A percentile compares a stretch with the other conserved stretches of the same genome.
phyloP scores from a whole-genome alignment of 1,140 invertebrate species.

The Drosophila erecta region DNA sequence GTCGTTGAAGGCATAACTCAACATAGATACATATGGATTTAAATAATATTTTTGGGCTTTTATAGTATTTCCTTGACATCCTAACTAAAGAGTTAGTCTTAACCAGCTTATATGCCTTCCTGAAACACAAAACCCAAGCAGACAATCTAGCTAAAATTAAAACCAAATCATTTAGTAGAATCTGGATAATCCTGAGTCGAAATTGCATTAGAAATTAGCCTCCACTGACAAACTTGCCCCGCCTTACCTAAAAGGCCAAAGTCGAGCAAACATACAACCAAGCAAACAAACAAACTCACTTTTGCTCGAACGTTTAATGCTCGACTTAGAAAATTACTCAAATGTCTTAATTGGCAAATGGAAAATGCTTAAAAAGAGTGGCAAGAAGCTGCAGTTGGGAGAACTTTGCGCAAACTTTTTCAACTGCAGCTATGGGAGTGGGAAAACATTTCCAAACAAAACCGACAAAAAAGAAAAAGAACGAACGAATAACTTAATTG shows the following conservation, averaged over 20 bases:
- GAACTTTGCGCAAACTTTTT: constrained; percentile 42
- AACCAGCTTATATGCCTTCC: too few species aligned
- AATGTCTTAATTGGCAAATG: constrained; percentile 65
- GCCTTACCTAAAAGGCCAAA: constrained; percentile 28
- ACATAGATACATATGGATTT: too few species aligned
- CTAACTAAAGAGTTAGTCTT: too few species aligned
- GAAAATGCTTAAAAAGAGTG: constrained; percentile 31
- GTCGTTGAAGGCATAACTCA: too few species aligned
- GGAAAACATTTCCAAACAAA: constrained; percentile 44
- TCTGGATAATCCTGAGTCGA: not conserved
- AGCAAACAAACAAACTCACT: constrained; percentile 12
- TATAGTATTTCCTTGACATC: too few species aligned
- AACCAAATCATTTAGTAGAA: not conserved
- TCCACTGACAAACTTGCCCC: not conserved
- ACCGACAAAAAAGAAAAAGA: constrained; percentile 22
- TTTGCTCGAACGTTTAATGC: constrained; percentile 48
- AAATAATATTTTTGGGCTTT: too few species aligned
- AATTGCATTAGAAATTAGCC: constrained; percentile 27
- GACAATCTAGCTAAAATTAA: not conserved
- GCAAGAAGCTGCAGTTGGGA: constrained; percentile 13
- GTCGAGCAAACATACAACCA: constrained; percentile 36
- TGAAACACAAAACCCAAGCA: not conserved
- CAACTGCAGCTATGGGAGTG: constrained; percentile 19
- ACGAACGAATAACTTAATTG: constrained; percentile 57
- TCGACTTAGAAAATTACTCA: constrained; percentile 50